Evolutionary conservation across 2,797 vertebrate species (phyloP), one percentile per base, ranked within the genome.

Genomic region (Esox lucius): DNA sequence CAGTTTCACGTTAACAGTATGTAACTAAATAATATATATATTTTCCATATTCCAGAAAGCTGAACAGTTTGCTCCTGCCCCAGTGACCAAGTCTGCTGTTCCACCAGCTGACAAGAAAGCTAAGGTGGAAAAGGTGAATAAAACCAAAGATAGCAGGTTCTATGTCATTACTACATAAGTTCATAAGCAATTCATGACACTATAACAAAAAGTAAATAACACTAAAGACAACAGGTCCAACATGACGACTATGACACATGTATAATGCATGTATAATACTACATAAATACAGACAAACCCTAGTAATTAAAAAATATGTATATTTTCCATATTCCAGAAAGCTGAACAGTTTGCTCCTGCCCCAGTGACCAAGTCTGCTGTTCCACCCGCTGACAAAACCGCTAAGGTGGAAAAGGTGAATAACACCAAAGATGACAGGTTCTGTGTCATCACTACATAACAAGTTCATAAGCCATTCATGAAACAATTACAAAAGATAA

Each of bases 341-440:
- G 4, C 71, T 72, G 67, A 16, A n/a, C n/a, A n/a, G 2, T 16
- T 51, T 33, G 22, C 7, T 0, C 70, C 39, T 46, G 71, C 81
- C 11, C 26, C 76, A 68, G 70, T 72, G 1, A 78, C 48, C 16
- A 83, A 83, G 72, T 79, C 83, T 39, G 72, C 83, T 16, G 83
- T 84, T 71, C 87, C 91, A 68, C 89, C 90, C 68, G 87, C 84
- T 77, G 92, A 91, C 26, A 93, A 91, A 71, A 92, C 91, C 78
- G 48, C 85, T 69, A 91, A 89, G 70, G 59, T 85, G 53, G 88
- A 90, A 13, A 81, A 85, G 76, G 83, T 87, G 75, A 49, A 13
- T 11, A 1, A 2, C 35, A 8, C n/a, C 16, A 19, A 51, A 70
- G n/a, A 70, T 19, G 15, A 17, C 16, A 11, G 2, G 15, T 31